A percentile compares a stretch with the other conserved stretches of the same genome.
These are phyloP conservation scores for Hirtodrosophila confusa DNA, from an alignment of 2,888 invertebrate species.

Conservation along the genomic window DNA sequence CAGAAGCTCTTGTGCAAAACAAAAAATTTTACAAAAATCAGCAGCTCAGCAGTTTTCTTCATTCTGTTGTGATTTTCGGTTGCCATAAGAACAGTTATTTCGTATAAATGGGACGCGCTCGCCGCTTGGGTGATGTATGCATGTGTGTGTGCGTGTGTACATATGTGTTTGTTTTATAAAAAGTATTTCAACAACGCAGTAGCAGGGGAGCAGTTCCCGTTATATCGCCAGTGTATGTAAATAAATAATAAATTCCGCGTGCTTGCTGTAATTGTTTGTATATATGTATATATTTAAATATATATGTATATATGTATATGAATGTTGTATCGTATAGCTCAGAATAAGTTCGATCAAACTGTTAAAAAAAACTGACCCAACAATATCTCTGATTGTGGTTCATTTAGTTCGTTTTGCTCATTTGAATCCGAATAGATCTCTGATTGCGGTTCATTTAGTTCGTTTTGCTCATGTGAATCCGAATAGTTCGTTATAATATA, in stretches of 20 bases:
- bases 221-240: slow-evolving; percentile 42
- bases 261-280: slow-evolving; percentile 17
- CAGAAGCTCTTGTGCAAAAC: slow-evolving; percentile 34
- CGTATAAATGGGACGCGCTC: slow-evolving; percentile 46
- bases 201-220: slow-evolving; percentile 38
- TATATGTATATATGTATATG: slow-evolving; percentile 12
- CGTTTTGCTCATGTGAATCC: too few species aligned
- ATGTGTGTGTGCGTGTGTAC: slow-evolving; percentile 19
- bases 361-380: too few species aligned
- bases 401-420: too few species aligned
- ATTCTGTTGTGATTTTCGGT: slow-evolving; percentile 49
- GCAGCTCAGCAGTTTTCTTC: slow-evolving; percentile 59
- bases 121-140: slow-evolving; percentile 2
- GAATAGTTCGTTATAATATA: too few species aligned
- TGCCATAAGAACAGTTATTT: slow-evolving; percentile 67
- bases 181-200: slow-evolving; percentile 62
- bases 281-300: too few species aligned
- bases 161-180: slow-evolving; percentile 45
- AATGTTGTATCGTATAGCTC: too few species aligned
- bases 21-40: slow-evolving; percentile 19
- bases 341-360: too few species aligned
- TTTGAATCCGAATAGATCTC: too few species aligned
- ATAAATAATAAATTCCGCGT: slow-evolving; percentile 47
- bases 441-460: too few species aligned
- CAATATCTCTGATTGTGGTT: too few species aligned